Evolutionary conservation across 2,888 invertebrate species (phyloP).

Genomic region (Brachyptera putata): DNA sequence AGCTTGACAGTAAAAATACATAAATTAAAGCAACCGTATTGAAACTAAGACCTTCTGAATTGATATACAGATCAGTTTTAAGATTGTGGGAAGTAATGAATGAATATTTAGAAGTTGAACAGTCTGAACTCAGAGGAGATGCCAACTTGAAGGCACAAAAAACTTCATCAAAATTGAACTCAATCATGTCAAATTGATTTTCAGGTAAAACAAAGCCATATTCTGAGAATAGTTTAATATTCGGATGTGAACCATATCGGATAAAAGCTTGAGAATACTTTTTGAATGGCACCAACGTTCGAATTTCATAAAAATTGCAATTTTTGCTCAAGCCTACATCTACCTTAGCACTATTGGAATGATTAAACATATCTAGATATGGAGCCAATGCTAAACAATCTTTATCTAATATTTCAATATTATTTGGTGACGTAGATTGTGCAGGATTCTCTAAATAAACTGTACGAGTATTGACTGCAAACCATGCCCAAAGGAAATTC

Average conservation of each 20-base stretch:
- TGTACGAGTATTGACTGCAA: slow-evolving; percentile 79
- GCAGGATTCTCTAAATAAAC: slow-evolving; percentile 73
- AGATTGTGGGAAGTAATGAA: slow-evolving; percentile 16
- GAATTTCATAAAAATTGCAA: slow-evolving; percentile 51
- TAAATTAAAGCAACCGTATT: slow-evolving; percentile 35
- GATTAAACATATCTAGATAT: slow-evolving; percentile 87
- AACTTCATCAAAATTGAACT: slow-evolving; percentile 55
- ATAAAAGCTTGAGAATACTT: slow-evolving; percentile 77
- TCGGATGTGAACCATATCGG: slow-evolving; percentile 80
- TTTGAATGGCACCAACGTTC: slow-evolving; percentile 50
- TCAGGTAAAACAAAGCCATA: slow-evolving; percentile 77
- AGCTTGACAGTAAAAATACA: slow-evolving; percentile 34
- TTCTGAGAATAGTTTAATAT: slow-evolving; percentile 72
- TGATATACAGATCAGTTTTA: slow-evolving; percentile 20
- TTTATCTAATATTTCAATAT: slow-evolving; percentile 34
- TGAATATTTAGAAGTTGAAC: slow-evolving; percentile 15
- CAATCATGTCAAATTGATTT: slow-evolving; percentile 65
- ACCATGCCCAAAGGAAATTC: slow-evolving; percentile 74
- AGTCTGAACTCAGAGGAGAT: slow-evolving; percentile 22
- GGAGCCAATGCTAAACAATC: slow-evolving; percentile 70
- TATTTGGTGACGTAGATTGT: slow-evolving; percentile 45
- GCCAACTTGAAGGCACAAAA: slow-evolving; percentile 32
- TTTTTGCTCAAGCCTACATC: slow-evolving; percentile 44
- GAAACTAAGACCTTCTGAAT: slow-evolving; percentile 25
- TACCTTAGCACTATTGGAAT: slow-evolving; percentile 60